phyloP scores from a whole-genome alignment of 2,797 vertebrate species.

The Sarcoramphus papa region DNA sequence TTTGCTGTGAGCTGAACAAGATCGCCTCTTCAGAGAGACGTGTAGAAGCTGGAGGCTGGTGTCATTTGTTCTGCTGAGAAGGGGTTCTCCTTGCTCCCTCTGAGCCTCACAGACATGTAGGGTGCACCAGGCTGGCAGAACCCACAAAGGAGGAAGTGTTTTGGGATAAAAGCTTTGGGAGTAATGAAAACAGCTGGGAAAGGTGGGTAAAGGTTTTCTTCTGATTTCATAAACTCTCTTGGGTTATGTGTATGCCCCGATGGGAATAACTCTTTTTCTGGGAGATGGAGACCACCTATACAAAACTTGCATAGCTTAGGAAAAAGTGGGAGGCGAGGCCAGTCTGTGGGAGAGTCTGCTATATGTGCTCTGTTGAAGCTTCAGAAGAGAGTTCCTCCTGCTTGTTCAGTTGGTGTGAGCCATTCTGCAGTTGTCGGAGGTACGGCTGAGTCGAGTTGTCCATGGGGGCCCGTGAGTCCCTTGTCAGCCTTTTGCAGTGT shows the following conservation, averaged over 20 bases:
- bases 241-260: not conserved
- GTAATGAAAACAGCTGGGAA: not conserved
- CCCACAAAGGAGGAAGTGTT: not conserved
- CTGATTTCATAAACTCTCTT: not conserved
- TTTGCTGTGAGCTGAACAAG: not conserved
- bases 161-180: not conserved
- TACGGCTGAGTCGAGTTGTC: fast-evolving
- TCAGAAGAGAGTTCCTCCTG: not conserved
- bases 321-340: not conserved
- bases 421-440: not conserved
- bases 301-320: not conserved
- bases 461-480: fast-evolving
- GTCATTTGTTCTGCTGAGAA: not conserved
- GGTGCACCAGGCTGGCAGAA: not conserved
- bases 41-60: not conserved
- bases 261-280: not conserved
- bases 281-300: not conserved
- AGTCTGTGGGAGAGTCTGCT: not conserved
- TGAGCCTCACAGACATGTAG: not conserved
- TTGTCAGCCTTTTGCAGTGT: not conserved
- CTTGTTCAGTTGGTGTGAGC: not conserved
- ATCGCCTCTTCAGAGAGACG: not conserved
- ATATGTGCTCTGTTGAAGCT: not conserved
- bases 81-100: not conserved
- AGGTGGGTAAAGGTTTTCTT: not conserved